Evolutionary conservation across 92 coral and sea anemone genomes (phyloP).

Genomic region (Palythoa caribaeorum): DNA sequence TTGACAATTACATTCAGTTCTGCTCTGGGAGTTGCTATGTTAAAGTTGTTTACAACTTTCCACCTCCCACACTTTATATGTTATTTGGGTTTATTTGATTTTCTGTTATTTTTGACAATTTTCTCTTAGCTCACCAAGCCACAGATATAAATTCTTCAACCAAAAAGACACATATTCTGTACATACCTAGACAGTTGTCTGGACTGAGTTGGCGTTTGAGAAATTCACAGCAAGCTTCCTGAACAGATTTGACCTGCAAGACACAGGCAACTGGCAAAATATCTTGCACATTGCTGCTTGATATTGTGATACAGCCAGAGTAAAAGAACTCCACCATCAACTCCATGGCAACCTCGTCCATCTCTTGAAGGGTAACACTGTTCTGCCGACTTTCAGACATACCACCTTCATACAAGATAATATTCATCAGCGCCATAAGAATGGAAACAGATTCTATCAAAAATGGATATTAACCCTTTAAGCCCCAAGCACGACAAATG

Average conservation of each 20-base stretch:
- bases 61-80: no score
- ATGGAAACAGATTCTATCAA: background rate
- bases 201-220: constrained; percentile 92
- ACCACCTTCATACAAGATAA: constrained; percentile 68
- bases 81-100: no score
- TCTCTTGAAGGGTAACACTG: constrained; percentile 85
- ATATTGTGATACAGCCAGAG: constrained; percentile 82
- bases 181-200: constrained; percentile 95
- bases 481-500: no score
- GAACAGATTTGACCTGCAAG: constrained; percentile 91
- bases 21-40: no score
- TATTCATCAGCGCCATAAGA: background rate
- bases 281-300: constrained; percentile 92
- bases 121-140: no score
- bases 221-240: constrained; percentile 96
- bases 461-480: no score
- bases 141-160: no score
- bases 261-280: constrained; percentile 89
- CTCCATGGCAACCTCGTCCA: constrained; percentile 84
- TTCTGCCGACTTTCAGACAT: constrained; percentile 87
- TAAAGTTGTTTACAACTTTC: no score
- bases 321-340: constrained; percentile 90
- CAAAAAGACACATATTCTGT: background rate
- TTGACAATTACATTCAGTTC: no score
- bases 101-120: no score